Percentiles rank a stretch among this genome's conserved stretches.
phyloP scores from a whole-genome alignment of 2,113 vertebrate genomes.

The Neopipo cinnamomea region DNA sequence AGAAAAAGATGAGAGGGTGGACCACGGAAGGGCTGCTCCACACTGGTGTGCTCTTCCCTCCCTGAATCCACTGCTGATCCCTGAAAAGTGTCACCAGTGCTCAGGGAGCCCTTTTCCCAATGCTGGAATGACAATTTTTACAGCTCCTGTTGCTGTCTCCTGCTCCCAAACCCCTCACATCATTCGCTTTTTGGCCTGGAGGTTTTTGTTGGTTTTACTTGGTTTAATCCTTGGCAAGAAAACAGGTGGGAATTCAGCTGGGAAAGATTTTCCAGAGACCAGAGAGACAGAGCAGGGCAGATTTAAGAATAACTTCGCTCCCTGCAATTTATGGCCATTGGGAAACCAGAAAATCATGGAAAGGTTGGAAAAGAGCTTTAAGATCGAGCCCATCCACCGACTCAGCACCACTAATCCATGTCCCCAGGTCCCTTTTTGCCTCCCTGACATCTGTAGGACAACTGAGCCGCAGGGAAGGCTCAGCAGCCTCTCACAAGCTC shows the following conservation, averaged over 20 bases:
- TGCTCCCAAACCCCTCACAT: background rate
- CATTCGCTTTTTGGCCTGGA: background rate
- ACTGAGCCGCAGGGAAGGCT: background rate
- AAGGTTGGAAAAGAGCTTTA: background rate
- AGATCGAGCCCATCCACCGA: too few species aligned
- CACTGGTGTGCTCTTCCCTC: background rate
- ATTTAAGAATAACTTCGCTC: background rate
- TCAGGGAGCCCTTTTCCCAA: background rate
- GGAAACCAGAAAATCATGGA: background rate
- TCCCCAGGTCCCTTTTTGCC: background rate
- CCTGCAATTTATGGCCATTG: background rate
- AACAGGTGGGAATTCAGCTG: background rate
- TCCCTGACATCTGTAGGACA: background rate
- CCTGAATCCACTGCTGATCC: background rate
- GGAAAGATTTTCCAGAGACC: background rate
- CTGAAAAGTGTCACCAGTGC: accelerated
- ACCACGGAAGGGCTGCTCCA: background rate
- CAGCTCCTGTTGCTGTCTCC: background rate
- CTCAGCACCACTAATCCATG: background rate
- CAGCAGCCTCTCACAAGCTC: background rate
- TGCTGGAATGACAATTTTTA: accelerated
- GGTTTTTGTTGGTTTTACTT: background rate
- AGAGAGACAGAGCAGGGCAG: background rate
- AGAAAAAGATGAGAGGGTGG: background rate
- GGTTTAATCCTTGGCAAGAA: background rate